Evolutionary conservation across 2,888 invertebrate species (phyloP).

Genomic region (Chorisops tibialis): DNA sequence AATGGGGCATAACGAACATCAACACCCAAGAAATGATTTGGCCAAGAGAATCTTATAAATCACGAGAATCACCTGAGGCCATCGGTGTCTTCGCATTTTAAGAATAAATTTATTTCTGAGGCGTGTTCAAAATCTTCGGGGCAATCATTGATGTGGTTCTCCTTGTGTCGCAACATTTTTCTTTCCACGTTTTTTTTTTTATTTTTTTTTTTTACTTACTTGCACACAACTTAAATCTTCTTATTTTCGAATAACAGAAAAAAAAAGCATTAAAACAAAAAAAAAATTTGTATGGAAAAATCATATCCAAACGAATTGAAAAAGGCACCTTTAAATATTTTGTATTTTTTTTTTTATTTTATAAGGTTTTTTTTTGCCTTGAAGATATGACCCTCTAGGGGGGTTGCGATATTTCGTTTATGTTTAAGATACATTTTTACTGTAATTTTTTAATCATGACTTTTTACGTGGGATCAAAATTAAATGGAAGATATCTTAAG

Average conservation of each 20-base stretch:
- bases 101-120: conserved; percentile 29
- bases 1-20: conserved; percentile 21
- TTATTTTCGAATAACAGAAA: conserved; percentile 7
- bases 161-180: conserved; percentile 18
- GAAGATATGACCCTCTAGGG: background rate
- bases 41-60: conserved; percentile 27
- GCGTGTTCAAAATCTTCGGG: conserved; percentile 21
- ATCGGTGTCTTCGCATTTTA: conserved; percentile 29
- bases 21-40: conserved; percentile 23
- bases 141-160: conserved; percentile 17
- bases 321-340: conserved; percentile 6
- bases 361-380: conserved; percentile 4
- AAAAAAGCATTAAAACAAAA: conserved; percentile 6
- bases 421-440: conserved; percentile 12
- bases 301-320: conserved; percentile 12
- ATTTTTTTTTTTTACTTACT: background rate
- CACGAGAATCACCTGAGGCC: conserved; percentile 21
- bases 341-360: too few relatives aligned
- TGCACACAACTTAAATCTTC: conserved; percentile 4
- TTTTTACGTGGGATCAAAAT: too few relatives aligned
- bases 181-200: too few relatives aligned
- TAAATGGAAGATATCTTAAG: too few relatives aligned
- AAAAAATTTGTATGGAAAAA: conserved; percentile 16
- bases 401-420: conserved; percentile 17
- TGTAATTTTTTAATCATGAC: conserved; percentile 2